phyloP scores from a whole-genome alignment of 2,797 vertebrate genomes.

The Phataginus tricuspis region DNA sequence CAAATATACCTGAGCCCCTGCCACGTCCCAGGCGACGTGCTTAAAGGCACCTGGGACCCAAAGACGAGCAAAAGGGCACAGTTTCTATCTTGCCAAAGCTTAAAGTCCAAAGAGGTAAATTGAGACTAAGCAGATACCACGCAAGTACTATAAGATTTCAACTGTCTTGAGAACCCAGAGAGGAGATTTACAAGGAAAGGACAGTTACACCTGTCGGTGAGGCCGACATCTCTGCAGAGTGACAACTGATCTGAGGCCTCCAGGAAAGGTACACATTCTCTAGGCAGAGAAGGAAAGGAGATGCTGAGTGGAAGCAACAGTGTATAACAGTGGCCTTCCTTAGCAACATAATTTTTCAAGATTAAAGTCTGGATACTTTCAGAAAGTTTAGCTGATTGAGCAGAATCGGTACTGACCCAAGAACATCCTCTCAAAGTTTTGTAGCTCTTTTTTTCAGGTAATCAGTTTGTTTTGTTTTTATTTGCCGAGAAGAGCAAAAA shows the following conservation, averaged over 20 bases:
- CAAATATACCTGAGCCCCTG: neutral
- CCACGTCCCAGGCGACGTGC: neutral
- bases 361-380: neutral
- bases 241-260: neutral
- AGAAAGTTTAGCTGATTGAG: neutral
- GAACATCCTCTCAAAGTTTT: neutral
- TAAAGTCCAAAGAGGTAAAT: neutral
- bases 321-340: neutral
- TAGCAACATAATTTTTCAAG: neutral
- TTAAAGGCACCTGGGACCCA: neutral
- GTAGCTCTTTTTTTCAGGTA: neutral
- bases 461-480: conserved; percentile 51
- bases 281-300: neutral
- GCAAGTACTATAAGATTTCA: neutral
- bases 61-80: neutral
- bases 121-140: neutral
- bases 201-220: neutral
- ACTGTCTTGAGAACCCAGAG: neutral
- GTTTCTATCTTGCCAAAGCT: neutral
- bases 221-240: neutral
- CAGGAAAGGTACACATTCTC: neutral
- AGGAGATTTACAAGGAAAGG: neutral
- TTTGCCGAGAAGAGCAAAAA: conserved; percentile 57
- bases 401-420: neutral
- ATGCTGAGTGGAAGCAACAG: neutral